A percentile compares a stretch with the other conserved stretches of the same genome.
Conservation (phyloP, 2,113 vertebrate species). For the Martes martes region DNA sequence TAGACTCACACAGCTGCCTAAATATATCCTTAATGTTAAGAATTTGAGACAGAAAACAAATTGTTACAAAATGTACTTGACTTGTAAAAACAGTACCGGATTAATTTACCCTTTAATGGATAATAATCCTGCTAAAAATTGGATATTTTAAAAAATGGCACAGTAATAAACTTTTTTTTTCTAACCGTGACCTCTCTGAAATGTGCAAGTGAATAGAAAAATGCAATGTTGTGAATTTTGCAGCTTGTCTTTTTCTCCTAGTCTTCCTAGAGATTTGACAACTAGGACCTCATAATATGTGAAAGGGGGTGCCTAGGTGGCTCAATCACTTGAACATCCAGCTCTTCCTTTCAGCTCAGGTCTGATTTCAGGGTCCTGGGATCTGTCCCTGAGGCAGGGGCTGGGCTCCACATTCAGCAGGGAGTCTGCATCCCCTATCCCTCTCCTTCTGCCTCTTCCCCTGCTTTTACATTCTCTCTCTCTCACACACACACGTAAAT, state of each 20-base stretch:
- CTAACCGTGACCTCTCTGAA: not conserved
- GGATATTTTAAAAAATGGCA: not conserved
- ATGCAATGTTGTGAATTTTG: not conserved
- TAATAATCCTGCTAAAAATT: not conserved
- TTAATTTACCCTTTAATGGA: not conserved
- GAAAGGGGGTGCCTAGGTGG: not conserved
- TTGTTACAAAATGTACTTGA: not conserved
- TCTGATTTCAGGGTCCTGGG: not conserved
- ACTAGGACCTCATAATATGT: not conserved
- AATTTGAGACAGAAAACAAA: not conserved
- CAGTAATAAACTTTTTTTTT: not conserved
- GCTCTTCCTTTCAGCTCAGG: not conserved
- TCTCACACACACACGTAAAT: not conserved
- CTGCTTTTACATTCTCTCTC: not conserved
- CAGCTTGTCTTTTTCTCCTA: not conserved
- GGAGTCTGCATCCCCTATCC: not conserved
- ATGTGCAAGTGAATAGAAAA: not conserved
- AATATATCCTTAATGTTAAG: slow-evolving; percentile 4
- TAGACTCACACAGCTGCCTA: not conserved
- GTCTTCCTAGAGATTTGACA: not conserved
- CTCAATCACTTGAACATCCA: not conserved
- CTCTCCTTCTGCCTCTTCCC: not conserved
- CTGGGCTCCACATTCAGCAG: not conserved
- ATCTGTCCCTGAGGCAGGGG: not conserved
- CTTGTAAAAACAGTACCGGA: not conserved